Base-by-base conservation (phyloP, 2,888 invertebrate genomes). In the Pristionchus exspectatus region DNA sequence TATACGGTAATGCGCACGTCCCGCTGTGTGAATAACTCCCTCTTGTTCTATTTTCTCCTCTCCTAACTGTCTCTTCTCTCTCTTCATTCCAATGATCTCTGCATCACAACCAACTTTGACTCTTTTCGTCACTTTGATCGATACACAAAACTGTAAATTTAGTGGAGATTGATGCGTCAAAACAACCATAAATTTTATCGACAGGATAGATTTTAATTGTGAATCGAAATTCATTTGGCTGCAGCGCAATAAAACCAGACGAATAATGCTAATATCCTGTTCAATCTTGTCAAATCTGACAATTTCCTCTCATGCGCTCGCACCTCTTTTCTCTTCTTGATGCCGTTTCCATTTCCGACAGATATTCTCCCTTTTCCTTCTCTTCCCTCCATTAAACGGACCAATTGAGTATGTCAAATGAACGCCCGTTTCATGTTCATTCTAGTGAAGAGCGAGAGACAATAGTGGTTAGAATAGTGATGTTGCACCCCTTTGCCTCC, bases 351-450 rank as follows among this genome's bases (percentile, higher is more conserved):
- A 38, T 59, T 77, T 66, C 63, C 83, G 38, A 50, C 89, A 63
- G 30, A 27, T 21, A 44, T 69, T 87, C 50, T 69, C 85, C 10
- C 54, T 30, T 33, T 5, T n/a, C 30, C 63, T 72, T 69, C 69
- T 44, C 4, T 87, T 44, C 27, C 5, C 44, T 44, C 27, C 21
- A 69, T 33, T 72, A 59, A 50, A 50, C 81, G 5, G 81, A 54
- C 81, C 87, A 88, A 88, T 88, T 88, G 50, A n/a, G n/a, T 59
- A 59, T 84, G 59, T 84, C 84, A 84, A 84, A 84, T 84, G 59
- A 33, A 50, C 81, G 81, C 50, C 50, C n/a, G 14, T 77, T 81
- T 81, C 81, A 30, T 63, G 33, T 72, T 33, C 72, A 72, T 12
- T 63, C 30, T 38, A 74, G 33, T 74, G 38, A 74, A 38, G n/a